phyloP scores from a whole-genome alignment of 2,797 vertebrate genomes.

The Molossus alvarezi region DNA sequence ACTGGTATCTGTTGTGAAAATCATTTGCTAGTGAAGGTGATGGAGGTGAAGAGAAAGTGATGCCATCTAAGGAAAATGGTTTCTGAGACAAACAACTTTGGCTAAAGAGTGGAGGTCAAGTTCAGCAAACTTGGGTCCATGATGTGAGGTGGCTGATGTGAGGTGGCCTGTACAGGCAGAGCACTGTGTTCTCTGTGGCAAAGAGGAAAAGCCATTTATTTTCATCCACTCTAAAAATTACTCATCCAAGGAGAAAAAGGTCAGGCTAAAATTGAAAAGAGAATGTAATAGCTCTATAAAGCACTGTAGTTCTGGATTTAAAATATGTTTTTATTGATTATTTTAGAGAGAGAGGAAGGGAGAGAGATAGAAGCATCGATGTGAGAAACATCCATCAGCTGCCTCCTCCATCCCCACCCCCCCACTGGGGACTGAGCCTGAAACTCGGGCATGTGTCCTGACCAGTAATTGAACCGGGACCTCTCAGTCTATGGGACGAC shows the following conservation, averaged over 20 bases:
- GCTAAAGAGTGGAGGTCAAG: neutral
- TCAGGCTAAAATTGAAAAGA: neutral
- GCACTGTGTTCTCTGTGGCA: neutral
- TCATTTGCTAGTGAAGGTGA: neutral
- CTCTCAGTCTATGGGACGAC: no score
- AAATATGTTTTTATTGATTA: no score
- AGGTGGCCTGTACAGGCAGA: neutral
- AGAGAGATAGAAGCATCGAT: no score
- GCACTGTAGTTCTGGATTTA: neutral
- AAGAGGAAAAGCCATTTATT: neutral
- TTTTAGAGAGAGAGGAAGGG: no score
- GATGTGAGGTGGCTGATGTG: no score
- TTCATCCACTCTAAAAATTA: neutral
- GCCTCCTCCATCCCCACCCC: no score
- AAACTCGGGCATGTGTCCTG: no score
- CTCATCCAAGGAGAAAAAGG: neutral
- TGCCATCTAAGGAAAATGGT: neutral
- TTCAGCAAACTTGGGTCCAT: neutral
- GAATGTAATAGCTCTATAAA: neutral
- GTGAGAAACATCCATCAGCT: no score
- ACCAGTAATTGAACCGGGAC: no score
- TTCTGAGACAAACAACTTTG: neutral
- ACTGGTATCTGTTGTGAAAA: neutral
- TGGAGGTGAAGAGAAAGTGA: neutral
- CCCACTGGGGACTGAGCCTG: no score